Percentiles rank a stretch among this genome's conserved stretches.
Evolutionary conservation across 1,140 invertebrate species (phyloP).

Genomic region (Choristoneura fumiferana): DNA sequence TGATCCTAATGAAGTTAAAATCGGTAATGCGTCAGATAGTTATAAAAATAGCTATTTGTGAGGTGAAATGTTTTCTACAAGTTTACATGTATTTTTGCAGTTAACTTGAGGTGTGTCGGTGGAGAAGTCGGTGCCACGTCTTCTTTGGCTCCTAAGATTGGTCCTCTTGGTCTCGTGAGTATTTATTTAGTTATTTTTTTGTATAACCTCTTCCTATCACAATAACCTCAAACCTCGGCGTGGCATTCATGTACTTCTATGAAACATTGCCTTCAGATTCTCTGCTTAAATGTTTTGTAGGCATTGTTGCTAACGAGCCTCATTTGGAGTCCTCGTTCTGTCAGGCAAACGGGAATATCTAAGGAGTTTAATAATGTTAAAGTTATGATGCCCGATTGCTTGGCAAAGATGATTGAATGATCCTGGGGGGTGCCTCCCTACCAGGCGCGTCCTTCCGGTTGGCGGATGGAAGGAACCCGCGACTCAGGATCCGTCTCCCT

Average conservation of each 20-base stretch:
- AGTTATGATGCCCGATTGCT: neutral
- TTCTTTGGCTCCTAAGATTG: conserved; percentile 99
- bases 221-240: conserved; percentile 43
- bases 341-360: neutral
- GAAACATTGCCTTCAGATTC: neutral
- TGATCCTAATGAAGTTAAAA: conserved; percentile 97
- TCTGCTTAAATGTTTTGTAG: neutral
- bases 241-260: conserved; percentile 41
- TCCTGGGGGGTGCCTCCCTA: conserved; percentile 78
- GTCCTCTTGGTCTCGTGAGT: conserved; percentile 98
- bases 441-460: conserved; percentile 79
- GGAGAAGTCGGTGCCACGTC: conserved; percentile 99
- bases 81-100: conserved; percentile 80
- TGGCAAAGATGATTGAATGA: conserved; percentile 43
- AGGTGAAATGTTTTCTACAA: conserved; percentile 29
- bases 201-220: conserved; percentile 7
- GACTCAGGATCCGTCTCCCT: conserved; percentile 77
- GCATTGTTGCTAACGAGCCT: neutral
- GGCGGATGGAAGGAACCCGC: conserved; percentile 79
- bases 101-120: conserved; percentile 97
- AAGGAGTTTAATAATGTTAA: neutral
- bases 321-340: neutral
- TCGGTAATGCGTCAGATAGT: conserved; percentile 83
- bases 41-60: conserved; percentile 7
- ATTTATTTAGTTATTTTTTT: conserved; percentile 16